Conservation (phyloP, 2,797 vertebrate species). For the Microctenopoma stevenorrisi region DNA sequence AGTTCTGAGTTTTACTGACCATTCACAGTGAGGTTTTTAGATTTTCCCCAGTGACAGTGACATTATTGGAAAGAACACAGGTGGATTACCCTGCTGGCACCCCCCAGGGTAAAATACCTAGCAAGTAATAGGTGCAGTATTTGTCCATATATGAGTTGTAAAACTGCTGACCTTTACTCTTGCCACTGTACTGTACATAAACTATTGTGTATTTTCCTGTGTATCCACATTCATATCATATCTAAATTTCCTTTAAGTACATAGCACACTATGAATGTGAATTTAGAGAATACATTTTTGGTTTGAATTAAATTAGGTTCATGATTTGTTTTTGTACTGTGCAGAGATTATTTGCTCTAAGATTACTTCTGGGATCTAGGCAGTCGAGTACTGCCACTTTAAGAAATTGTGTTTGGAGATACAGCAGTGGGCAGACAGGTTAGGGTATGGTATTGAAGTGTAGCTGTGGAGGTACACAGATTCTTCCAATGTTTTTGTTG, state of each 20-base stretch:
- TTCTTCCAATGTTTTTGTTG: too few relatives aligned
- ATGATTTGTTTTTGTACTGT: too few relatives aligned
- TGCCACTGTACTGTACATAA: neutral
- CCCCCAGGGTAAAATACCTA: slow-evolving; percentile 11
- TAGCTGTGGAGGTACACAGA: too few relatives aligned
- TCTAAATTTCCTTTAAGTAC: neutral
- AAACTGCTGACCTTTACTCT: slow-evolving; percentile 48
- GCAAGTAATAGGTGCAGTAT: slow-evolving; percentile 52
- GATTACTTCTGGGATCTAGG: too few relatives aligned
- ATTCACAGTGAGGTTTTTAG: neutral
- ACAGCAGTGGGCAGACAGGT: too few relatives aligned
- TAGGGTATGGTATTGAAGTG: too few relatives aligned
- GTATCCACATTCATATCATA: neutral
- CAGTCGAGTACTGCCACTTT: too few relatives aligned
- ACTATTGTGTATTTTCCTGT: neutral
- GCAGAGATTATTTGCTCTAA: too few relatives aligned
- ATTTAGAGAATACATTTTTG: too few relatives aligned
- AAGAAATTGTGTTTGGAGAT: too few relatives aligned
- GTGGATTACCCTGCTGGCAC: neutral
- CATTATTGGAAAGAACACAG: neutral
- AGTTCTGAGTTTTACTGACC: neutral
- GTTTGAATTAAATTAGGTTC: too few relatives aligned
- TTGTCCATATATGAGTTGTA: slow-evolving; percentile 29
- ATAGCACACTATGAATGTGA: neutral
- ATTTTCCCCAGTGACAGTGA: neutral